Evolutionary conservation across 2,113 vertebrate genomes (phyloP), one percentile per base, ranked within the genome.

Genomic region (Neolamprologus cancellatus): DNA sequence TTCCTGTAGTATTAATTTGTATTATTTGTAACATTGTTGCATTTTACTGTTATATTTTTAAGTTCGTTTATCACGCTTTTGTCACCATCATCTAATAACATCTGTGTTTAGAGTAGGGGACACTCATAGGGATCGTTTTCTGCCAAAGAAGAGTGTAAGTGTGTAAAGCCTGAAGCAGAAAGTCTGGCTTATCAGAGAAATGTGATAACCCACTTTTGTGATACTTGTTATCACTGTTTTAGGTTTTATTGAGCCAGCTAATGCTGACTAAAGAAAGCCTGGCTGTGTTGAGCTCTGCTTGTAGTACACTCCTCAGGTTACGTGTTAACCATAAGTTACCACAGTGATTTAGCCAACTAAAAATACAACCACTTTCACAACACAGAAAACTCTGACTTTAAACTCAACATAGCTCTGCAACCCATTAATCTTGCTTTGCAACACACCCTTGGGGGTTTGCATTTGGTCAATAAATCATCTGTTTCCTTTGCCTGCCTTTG

Each of bases 311-410:
- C 36, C n/a, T 41, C 36, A 44, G 20, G 36, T 25, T 41, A 71
- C 8, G 8, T 44, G 64, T 44, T 71, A 23, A 41, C 13, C 36
- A 71, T 25, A 71, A 41, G 36, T 41, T 25, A 71, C 64, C 64
- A 44, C 12, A 41, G n/a, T 1, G 7, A 71, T 71, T 25, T 44
- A 15, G 66, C 66, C 36, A 44, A 71, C 66, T 71, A 71, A 44
- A 71, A 71, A 17, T 23, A 71, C n/a, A 71, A 15, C 64, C 20
- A 44, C n/a, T 41, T 69, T 41, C 64, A 69, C n/a, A 41, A 69
- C n/a, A 69, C n/a, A 41, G 34, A 41, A 41, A 41, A 69, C 61
- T 41, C 30, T n/a, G 7, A 39, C n/a, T 69, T 69, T 69, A 69
- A 69, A 39, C 34, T 39, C 34, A 4, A 41, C 34, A 69, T 23